These are phyloP conservation scores for Arenicola marina DNA, from an alignment of 2,888 invertebrate species.

Conservation along the genomic window DNA sequence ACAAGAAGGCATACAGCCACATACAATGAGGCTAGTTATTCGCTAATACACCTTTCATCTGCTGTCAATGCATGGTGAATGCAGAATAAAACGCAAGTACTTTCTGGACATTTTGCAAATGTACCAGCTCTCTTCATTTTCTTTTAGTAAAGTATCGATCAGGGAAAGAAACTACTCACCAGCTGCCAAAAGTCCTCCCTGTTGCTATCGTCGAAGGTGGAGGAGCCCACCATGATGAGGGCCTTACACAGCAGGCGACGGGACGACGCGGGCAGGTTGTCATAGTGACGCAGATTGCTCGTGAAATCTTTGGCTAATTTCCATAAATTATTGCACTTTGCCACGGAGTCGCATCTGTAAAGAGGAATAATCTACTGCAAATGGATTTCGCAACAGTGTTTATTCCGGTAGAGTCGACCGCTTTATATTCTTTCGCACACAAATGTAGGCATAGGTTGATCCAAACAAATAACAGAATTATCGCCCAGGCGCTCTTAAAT, in stretches of 20 bases:
- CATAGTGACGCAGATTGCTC: conserved; percentile 63
- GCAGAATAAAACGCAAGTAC: not conserved
- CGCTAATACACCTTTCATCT: too few relatives aligned
- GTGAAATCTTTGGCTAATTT: conserved; percentile 63
- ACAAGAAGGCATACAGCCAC: too few relatives aligned
- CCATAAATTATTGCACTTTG: conserved; percentile 68
- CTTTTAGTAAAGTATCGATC: not conserved
- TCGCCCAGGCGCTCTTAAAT: too few relatives aligned
- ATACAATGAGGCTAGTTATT: too few relatives aligned
- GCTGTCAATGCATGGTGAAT: too few relatives aligned
- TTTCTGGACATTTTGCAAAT: not conserved
- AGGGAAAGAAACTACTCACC: conserved; percentile 5
- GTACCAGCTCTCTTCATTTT: not conserved
- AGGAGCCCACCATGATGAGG: conserved; percentile 72
- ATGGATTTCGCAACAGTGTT: too few relatives aligned
- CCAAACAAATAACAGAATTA: too few relatives aligned
- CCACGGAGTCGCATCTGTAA: conserved; percentile 65
- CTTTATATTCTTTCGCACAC: too few relatives aligned
- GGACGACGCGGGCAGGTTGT: conserved; percentile 66
- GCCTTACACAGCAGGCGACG: conserved; percentile 74
- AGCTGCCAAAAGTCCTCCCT: conserved; percentile 46
- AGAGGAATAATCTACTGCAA: too few relatives aligned
- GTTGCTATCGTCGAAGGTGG: conserved; percentile 52
- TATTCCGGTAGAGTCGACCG: too few relatives aligned
- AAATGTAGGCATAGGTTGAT: too few relatives aligned